Conservation (phyloP, 1,140 invertebrate genomes). For the Agraylea sexmaculata region DNA sequence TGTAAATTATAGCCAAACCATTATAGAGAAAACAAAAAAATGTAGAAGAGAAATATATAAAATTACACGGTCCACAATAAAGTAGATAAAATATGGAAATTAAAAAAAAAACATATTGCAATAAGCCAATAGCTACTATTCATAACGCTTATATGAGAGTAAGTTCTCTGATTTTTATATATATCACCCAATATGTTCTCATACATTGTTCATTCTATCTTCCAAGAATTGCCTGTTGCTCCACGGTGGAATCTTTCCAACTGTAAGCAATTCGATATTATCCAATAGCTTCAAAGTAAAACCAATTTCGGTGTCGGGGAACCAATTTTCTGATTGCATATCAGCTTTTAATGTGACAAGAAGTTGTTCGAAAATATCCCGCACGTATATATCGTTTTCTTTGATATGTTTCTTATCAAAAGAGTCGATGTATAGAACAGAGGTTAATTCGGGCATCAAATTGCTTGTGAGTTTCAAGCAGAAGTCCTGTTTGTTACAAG, state of each 20-base stretch:
- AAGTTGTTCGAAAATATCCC: constrained; percentile 10
- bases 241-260: constrained; percentile 10
- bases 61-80: no score
- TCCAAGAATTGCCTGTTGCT: constrained; percentile 5
- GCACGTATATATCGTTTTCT: constrained; percentile 3
- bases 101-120: no score
- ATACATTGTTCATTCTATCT: constrained; percentile 3
- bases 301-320: not conserved
- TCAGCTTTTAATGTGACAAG: constrained; percentile 4
- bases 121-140: no score
- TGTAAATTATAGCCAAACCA: no score
- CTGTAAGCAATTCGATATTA: constrained; percentile 2
- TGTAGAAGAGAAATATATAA: no score
- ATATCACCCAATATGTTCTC: no score
- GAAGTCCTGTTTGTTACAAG: constrained; percentile 1
- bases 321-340: not conserved
- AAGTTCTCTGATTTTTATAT: no score
- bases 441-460: constrained; percentile 11
- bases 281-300: constrained; percentile 2
- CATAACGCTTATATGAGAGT: no score
- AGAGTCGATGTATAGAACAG: constrained; percentile 8
- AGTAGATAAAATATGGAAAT: no score
- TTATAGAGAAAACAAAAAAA: no score
- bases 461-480: constrained; percentile 8
- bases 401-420: constrained; percentile 4